Percentiles rank a stretch among this genome's conserved stretches.
Conservation (phyloP, 2,113 vertebrate genomes). For the Brienomyrus brachyistius region DNA sequence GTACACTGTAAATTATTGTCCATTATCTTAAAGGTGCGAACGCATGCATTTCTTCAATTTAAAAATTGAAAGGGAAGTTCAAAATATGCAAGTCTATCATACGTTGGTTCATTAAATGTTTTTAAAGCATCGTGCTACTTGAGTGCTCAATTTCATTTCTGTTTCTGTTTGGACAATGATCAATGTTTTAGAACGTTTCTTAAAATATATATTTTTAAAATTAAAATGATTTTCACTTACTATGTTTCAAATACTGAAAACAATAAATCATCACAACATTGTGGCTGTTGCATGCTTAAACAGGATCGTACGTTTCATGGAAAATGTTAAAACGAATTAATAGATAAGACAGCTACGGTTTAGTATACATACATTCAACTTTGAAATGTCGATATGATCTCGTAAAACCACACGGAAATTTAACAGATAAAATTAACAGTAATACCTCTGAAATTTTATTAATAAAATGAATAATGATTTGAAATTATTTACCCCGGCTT, state of each 20-base stretch:
- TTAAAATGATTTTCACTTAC: background rate
- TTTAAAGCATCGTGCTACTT: background rate
- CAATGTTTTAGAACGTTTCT: background rate
- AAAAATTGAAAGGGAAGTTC: background rate
- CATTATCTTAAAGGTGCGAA: background rate
- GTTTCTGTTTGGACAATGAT: background rate
- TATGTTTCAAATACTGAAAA: background rate
- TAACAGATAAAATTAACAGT: background rate
- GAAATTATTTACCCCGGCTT: slow-evolving; percentile 40
- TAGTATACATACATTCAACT: background rate
- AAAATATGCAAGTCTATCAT: background rate
- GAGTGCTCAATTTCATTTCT: background rate
- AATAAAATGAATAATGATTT: slow-evolving; percentile 1
- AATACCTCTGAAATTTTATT: background rate
- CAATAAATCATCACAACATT: background rate
- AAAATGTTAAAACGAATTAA: background rate
- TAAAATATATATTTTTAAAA: background rate
- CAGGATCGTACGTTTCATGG: background rate
- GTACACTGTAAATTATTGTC: background rate
- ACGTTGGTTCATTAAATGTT: background rate
- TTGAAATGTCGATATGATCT: background rate
- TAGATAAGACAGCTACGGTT: background rate
- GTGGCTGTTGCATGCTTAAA: background rate
- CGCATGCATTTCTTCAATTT: background rate
- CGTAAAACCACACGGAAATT: background rate